Base-by-base conservation (phyloP, 1,140 invertebrate species). In the Penaeus vannamei region DNA sequence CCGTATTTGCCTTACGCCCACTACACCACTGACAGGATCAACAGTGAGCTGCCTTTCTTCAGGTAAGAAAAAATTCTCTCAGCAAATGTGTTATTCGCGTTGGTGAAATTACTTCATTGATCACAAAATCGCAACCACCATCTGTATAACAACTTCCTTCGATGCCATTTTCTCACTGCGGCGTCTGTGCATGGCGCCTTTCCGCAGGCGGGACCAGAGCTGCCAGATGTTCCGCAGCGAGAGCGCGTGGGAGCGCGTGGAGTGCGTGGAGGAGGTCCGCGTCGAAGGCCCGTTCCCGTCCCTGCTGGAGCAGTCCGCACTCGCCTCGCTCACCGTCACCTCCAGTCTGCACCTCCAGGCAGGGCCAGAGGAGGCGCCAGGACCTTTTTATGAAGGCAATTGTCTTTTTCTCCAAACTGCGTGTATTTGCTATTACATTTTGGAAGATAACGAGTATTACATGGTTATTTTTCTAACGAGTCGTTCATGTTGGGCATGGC, bases 41-140 rank as follows among this genome's bases (percentile, higher is more conserved):
- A 80, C 23, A n/a, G 29, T 1, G 82, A 84, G 23, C 81, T 84
- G 32, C 87, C 87, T n/a, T 80, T 84, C 66, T 84, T 80, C 82
- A 89, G 61, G 87, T 89, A 32, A 64, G 81, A 36, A 22, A 23
- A 61, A 10, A 23, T 72, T 2, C 60, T 29, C 17, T 53, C 53
- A 14, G 2, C 17, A 14, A 17, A 17, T 53, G 1, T 53, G 53
- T 53, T 53, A 42, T 0, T 42, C 4, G 36, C 36, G 36, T 42
- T 42, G 8, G 36, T 2, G 8, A 42, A 42, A 7, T 42, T 42
- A 42, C 36, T 42, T 7, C 0, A 0, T 42, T 42, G 36, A 42
- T 42, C 4, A 42, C 36, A 42, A 4, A 42, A 42, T 4, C 36
- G 36, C 8, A 42, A 42, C 8, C 0, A 5, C 10, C 5, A 53